phyloP scores from a whole-genome alignment of 2,113 vertebrate species.

The Agelaius tricolor region DNA sequence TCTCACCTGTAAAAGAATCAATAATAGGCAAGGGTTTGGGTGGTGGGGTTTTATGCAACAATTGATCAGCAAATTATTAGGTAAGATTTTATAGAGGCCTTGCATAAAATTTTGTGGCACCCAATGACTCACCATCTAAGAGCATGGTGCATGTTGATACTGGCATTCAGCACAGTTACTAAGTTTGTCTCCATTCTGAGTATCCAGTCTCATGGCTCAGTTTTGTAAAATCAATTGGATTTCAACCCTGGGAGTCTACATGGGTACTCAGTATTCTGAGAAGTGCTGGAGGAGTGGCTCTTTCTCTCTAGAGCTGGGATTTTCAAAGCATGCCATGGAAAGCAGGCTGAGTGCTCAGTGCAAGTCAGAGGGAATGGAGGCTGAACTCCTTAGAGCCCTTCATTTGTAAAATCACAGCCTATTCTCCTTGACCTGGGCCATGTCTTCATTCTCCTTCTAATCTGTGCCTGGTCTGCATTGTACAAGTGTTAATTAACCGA shows the following conservation, averaged over 20 bases:
- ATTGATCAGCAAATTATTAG: neutral
- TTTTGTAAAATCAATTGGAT: neutral
- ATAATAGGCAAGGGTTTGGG: rapidly evolving
- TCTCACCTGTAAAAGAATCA: neutral
- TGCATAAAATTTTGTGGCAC: neutral
- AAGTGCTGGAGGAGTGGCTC: neutral
- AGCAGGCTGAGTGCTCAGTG: neutral
- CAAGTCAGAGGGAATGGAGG: neutral
- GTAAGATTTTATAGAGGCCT: neutral
- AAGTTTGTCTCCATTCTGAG: neutral
- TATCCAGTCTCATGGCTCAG: no score
- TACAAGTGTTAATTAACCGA: conserved; percentile 19
- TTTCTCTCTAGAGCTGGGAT: neutral
- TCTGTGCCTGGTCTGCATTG: neutral
- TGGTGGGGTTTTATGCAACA: rapidly evolving
- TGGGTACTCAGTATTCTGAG: neutral
- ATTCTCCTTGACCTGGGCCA: neutral
- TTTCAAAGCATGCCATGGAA: neutral
- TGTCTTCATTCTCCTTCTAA: neutral
- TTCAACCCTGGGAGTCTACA: neutral
- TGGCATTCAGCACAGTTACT: no score
- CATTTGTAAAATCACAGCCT: neutral
- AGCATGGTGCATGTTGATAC: neutral
- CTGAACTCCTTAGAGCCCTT: neutral
- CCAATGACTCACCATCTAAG: neutral